Evolutionary conservation across 2,888 invertebrate genomes (phyloP), one percentile per base, ranked within the genome.

Genomic region (Lithodes maja): DNA sequence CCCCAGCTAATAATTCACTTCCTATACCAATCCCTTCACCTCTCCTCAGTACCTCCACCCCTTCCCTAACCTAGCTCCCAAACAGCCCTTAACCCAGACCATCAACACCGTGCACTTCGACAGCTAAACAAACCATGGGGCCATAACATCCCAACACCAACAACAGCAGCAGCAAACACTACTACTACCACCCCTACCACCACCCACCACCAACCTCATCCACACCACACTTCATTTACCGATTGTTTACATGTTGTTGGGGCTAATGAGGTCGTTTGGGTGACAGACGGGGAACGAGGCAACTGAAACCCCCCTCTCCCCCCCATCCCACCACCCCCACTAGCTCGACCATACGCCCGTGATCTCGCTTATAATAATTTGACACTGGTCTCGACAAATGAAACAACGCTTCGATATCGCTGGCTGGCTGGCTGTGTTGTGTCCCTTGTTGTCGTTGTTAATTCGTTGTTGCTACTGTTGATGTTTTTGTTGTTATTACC

Each of bases 171-270:
- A 49, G 2, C 50, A 5, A 77, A 50, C 77, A 3, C 77, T 3
- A 7, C 77, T n/a, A 33, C 49, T 3, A 33, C 77, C 77, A 33
- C 3, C 52, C 50, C 77, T 50, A 77, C 9, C 77, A 77, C 49
- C 52, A 9, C 50, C 74, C 74, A 5, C n/a, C 2, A 74, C 33
- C 74, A 74, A 77, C 52, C 49, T 17, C 50, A 77, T 49, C 77
- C 52, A 50, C 52, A 49, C 77, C 77, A 49, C 77, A 71, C 7
- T 71, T 71, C 71, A 71, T 71, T n/a, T n/a, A 71, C 15, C n/a
- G 55, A 71, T n/a, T 71, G 71, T 71, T 71, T 71, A 71, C 77
- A 77, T 77, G 77, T 77, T 52, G 52, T 77, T 49, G 52, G 49
- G 49, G 52, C 77, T 52, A 77, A 77, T 52, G 52, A 77, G 77